Evolutionary conservation across 2,888 invertebrate species (phyloP).

Genomic region (Gonocerus acuteangulatus): DNA sequence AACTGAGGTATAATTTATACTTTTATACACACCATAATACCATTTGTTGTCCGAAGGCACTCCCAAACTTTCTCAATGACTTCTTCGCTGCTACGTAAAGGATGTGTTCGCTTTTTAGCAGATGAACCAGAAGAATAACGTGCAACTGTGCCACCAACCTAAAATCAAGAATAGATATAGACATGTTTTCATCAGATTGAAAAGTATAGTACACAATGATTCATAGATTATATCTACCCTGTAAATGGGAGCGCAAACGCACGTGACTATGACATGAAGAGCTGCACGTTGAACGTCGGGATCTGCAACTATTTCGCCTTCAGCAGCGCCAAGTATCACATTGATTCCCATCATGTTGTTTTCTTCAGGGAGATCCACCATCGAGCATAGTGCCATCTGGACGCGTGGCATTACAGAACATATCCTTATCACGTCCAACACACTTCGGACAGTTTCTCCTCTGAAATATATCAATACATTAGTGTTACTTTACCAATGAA

Average conservation of each 20-base stretch:
- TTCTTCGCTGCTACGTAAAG: slow-evolving; percentile 64
- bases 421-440: slow-evolving; percentile 80
- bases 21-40: slow-evolving; percentile 82
- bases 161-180: slow-evolving; percentile 5
- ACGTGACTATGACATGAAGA: slow-evolving; percentile 81
- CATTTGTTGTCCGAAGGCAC: slow-evolving; percentile 85
- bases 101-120: slow-evolving; percentile 55
- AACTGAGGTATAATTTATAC: no score
- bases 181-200: no score
- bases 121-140: slow-evolving; percentile 48
- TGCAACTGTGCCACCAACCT: slow-evolving; percentile 49
- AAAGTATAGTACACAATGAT: no score
- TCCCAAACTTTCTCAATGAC: slow-evolving; percentile 90
- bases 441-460: slow-evolving; percentile 72
- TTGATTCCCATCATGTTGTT: slow-evolving; percentile 70
- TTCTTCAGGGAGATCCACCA: slow-evolving; percentile 68
- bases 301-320: slow-evolving; percentile 84
- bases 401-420: slow-evolving; percentile 83
- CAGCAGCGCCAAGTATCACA: slow-evolving; percentile 76
- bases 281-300: slow-evolving; percentile 89
- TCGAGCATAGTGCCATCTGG: slow-evolving; percentile 63
- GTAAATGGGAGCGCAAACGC: slow-evolving; percentile 83
- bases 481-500: no score
- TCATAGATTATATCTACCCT: slow-evolving; percentile 55
- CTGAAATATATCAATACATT: slow-evolving; percentile 45